Conservation (phyloP, 2,888 invertebrate species). For the Harpalus rubripes region DNA sequence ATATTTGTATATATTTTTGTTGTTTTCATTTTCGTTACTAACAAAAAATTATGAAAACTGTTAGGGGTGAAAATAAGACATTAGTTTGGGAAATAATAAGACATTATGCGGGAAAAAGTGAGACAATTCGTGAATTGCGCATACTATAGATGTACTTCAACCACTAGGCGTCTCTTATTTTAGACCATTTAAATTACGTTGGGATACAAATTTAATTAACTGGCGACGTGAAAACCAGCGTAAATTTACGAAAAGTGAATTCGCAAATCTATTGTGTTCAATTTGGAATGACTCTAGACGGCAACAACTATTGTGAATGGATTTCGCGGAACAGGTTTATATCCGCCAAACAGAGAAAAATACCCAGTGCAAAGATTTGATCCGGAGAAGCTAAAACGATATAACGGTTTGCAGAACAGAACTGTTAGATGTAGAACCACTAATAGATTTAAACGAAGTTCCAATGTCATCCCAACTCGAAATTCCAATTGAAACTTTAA, state of each 20-base stretch:
- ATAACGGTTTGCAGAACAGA: conserved; percentile 10
- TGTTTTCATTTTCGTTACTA: too few relatives aligned
- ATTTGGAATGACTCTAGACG: not conserved
- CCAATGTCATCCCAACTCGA: not conserved
- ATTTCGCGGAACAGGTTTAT: conserved; percentile 51
- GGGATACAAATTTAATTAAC: conserved; percentile 27
- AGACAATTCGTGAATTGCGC: not conserved
- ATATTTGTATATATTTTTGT: too few relatives aligned
- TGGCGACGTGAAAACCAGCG: conserved; percentile 51
- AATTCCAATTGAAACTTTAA: not conserved
- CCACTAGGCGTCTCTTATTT: conserved; percentile 58
- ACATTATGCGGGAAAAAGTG: too few relatives aligned
- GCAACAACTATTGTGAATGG: conserved; percentile 4
- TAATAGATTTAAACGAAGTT: conserved; percentile 2
- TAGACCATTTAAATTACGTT: conserved; percentile 48
- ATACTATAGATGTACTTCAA: conserved; percentile 55
- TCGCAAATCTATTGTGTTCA: conserved; percentile 46
- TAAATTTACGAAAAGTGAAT: conserved; percentile 29
- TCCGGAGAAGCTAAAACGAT: conserved; percentile 36
- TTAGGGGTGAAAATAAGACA: too few relatives aligned
- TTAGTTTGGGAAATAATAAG: too few relatives aligned
- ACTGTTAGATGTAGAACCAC: conserved; percentile 1
- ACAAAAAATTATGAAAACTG: too few relatives aligned
- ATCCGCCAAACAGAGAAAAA: conserved; percentile 27
- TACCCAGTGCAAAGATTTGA: conserved; percentile 33